Conservation (phyloP, 2,113 vertebrate species). For the Brienomyrus brachyistius region DNA sequence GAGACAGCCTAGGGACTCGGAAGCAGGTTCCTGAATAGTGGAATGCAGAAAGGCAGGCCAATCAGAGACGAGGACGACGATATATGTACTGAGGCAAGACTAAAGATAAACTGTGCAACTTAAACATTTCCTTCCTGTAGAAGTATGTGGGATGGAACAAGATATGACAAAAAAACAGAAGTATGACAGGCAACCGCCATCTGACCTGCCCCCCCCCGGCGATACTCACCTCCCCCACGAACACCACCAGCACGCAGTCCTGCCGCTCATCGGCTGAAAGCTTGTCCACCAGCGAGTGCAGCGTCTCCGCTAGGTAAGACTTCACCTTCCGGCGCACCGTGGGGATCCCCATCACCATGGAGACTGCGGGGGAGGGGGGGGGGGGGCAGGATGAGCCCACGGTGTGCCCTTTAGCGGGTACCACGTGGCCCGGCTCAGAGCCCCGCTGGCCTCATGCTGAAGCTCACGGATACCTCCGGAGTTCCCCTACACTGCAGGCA, state of each 20-base stretch:
- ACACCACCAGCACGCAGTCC: conserved; percentile 93
- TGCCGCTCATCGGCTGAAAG: conserved; percentile 90
- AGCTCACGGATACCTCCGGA: neutral
- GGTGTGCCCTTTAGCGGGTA: neutral
- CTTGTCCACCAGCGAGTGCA: conserved; percentile 93
- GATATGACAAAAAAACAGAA: neutral
- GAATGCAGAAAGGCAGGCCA: neutral
- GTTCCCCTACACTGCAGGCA: neutral
- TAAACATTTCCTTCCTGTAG: neutral
- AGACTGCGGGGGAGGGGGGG: conserved; percentile 60
- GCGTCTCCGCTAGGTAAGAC: conserved; percentile 92
- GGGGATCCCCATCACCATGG: conserved; percentile 97
- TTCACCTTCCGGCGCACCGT: conserved; percentile 97
- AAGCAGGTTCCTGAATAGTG: neutral
- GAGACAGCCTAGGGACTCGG: neutral
- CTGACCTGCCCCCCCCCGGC: neutral
- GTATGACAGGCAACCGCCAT: neutral
- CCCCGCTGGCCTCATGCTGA: neutral
- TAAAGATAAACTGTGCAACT: neutral
- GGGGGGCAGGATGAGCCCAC: neutral
- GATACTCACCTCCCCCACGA: conserved; percentile 85
- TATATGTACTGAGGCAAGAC: neutral
- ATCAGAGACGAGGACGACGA: neutral
- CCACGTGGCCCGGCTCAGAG: neutral
- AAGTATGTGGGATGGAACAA: neutral